phyloP scores from a whole-genome alignment of 2,113 vertebrate genomes.

The Callospermophilus lateralis region DNA sequence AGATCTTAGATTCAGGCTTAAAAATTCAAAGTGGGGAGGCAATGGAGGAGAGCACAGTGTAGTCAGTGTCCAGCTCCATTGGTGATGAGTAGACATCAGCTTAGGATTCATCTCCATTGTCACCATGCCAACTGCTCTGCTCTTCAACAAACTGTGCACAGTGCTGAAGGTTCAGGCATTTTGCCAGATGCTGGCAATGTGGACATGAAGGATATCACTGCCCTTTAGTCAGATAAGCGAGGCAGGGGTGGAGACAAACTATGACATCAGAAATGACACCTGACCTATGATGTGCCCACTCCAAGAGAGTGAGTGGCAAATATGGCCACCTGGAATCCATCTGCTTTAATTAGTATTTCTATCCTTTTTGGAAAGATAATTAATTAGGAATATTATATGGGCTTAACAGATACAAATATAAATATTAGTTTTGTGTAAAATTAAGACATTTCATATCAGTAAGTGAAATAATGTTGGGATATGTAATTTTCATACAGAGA shows the following conservation, averaged over 20 bases:
- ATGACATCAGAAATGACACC: not conserved
- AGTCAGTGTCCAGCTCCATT: not conserved
- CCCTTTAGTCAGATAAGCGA: not conserved
- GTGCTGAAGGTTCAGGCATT: not conserved
- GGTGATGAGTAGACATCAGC: not conserved
- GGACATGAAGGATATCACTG: not conserved
- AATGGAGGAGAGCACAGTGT: not conserved
- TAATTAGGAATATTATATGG: too few species aligned
- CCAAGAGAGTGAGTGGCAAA: not conserved
- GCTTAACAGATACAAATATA: not conserved
- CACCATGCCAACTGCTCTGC: not conserved
- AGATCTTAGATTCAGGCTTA: not conserved
- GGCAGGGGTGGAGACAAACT: not conserved
- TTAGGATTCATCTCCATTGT: not conserved
- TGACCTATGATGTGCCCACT: not conserved
- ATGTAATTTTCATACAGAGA: not conserved
- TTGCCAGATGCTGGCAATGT: not conserved
- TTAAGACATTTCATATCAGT: not conserved
- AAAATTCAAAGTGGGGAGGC: not conserved
- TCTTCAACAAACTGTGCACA: not conserved
- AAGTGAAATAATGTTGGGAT: not conserved
- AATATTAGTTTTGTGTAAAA: not conserved
- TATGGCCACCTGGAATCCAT: too few species aligned
- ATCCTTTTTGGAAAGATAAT: not conserved
- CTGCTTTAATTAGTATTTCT: not conserved